Evolutionary conservation across 1,140 invertebrate species (phyloP).

Genomic region (Sitobion miscanthi): DNA sequence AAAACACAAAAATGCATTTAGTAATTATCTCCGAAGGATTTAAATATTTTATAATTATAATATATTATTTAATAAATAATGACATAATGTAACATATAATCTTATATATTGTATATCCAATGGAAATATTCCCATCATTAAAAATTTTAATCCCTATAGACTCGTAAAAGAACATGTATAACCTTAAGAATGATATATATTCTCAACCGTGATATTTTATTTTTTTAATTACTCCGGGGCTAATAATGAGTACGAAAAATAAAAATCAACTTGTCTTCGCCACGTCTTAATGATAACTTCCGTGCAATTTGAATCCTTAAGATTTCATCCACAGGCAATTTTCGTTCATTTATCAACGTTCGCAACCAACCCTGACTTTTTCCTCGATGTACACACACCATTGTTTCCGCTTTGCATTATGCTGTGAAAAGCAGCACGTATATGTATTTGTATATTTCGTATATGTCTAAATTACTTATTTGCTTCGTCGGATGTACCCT

Average conservation of each 20-base stretch:
- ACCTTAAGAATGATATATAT: neutral
- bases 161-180: constrained; percentile 2
- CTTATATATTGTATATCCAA: neutral
- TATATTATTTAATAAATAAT: neutral
- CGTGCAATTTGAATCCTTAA: neutral
- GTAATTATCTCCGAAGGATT: neutral
- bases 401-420: neutral
- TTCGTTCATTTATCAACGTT: neutral
- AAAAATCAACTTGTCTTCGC: neutral
- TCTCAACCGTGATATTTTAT: neutral
- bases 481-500: neutral
- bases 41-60: neutral
- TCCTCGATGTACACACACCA: neutral
- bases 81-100: neutral
- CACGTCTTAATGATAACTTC: neutral
- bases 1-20: neutral
- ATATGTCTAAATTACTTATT: neutral
- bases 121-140: neutral
- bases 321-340: neutral
- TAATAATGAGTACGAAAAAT: neutral
- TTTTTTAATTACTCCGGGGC: neutral
- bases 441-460: neutral
- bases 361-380: neutral
- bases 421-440: neutral
- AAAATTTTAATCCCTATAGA: neutral